A percentile compares a stretch with the other conserved stretches of the same genome.
phyloP scores from a whole-genome alignment of 2,888 invertebrate species.

The Chalcis sispes region DNA sequence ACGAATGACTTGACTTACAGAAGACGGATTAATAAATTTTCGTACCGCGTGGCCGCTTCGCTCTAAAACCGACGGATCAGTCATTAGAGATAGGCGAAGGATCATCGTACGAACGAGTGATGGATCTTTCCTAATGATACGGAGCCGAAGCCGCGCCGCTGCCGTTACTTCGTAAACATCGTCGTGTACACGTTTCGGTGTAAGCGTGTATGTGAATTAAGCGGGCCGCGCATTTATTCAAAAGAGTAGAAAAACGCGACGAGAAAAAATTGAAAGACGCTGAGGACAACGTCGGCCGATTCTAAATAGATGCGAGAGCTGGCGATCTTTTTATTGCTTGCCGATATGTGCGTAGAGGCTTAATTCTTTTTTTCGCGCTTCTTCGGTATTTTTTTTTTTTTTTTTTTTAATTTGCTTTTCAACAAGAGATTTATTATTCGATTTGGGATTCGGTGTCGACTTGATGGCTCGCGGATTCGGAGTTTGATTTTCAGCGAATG shows the following conservation, averaged over 20 bases:
- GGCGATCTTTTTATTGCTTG: constrained; percentile 12
- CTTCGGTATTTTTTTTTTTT: constrained; percentile 2
- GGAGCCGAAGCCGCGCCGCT: constrained; percentile 29
- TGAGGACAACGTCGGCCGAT: not conserved
- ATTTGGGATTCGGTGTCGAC: not conserved
- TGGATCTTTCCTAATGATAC: constrained; percentile 70
- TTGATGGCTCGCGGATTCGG: not conserved
- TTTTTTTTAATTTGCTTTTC: constrained; percentile 29
- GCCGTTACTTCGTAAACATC: not conserved
- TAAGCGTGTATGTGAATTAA: too few relatives aligned
- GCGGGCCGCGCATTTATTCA: constrained; percentile 44
- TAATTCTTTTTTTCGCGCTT: too few relatives aligned
- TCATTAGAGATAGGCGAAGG: constrained; percentile 66
- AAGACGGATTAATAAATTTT: constrained; percentile 55
- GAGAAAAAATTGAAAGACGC: not conserved
- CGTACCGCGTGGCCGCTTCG: constrained; percentile 1
- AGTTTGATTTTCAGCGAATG: not conserved
- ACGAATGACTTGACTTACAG: constrained; percentile 45
- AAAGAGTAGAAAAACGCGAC: constrained; percentile 12
- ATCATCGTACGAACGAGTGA: constrained; percentile 62
- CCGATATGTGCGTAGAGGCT: constrained; percentile 10
- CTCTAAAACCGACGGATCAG: constrained; percentile 60
- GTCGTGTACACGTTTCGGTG: constrained; percentile 3
- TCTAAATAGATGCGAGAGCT: not conserved
- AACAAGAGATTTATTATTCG: constrained; percentile 26